Conservation (phyloP, 2,797 vertebrate genomes). For the Chromis chromis region DNA sequence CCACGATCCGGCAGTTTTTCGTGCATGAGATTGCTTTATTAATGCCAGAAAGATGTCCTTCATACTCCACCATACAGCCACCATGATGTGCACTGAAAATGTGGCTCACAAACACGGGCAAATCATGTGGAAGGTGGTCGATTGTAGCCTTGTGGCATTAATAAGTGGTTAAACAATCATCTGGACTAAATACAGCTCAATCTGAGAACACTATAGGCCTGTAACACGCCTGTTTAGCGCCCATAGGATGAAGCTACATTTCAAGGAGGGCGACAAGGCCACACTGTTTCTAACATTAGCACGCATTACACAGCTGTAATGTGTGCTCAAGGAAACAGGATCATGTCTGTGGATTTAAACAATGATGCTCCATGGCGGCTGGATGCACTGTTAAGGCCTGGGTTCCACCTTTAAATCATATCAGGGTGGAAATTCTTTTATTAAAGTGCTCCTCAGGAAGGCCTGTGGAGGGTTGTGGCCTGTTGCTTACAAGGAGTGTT, state of each 20-base stretch:
- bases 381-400: constrained; percentile 3
- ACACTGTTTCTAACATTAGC: constrained; percentile 15
- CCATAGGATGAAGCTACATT: constrained; percentile 23
- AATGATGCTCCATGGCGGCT: constrained; percentile 10
- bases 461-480: constrained; percentile 53
- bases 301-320: constrained; percentile 26
- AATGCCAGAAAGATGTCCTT: constrained; percentile 65
- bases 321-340: constrained; percentile 8
- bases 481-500: constrained; percentile 35
- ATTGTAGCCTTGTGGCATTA: background rate
- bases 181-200: background rate
- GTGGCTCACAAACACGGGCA: constrained; percentile 10
- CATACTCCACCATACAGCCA: constrained; percentile 62
- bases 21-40: background rate
- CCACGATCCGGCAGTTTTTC: background rate
- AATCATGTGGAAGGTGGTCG: background rate
- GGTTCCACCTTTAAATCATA: constrained; percentile 6
- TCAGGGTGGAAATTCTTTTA: constrained; percentile 5
- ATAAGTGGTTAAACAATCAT: background rate
- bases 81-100: constrained; percentile 30
- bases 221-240: constrained; percentile 15
- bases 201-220: constrained; percentile 1
- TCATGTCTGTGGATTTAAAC: background rate
- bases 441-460: constrained; percentile 21
- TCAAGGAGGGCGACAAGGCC: constrained; percentile 59